These are phyloP conservation scores for Helicoverpa armigera DNA, from an alignment of 1,140 invertebrate species.

Conservation along the genomic window DNA sequence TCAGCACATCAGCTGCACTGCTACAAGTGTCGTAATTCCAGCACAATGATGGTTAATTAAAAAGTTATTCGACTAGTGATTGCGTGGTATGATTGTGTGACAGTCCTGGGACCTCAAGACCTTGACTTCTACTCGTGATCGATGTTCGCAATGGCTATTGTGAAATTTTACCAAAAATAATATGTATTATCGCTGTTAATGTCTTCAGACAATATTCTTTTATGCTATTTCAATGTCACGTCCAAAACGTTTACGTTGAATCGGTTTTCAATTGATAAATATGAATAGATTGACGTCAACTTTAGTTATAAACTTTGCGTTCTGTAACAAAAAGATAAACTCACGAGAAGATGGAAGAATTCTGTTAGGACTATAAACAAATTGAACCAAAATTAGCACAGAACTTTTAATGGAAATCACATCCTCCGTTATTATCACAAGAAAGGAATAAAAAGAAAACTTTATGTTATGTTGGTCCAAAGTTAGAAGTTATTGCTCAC, in stretches of 20 bases:
- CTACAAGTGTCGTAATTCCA: constrained; percentile 22
- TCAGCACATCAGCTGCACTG: constrained; percentile 2
- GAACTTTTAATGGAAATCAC: background rate
- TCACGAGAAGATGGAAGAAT: background rate
- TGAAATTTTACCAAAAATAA: constrained; percentile 45
- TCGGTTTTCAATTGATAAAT: constrained; percentile 15
- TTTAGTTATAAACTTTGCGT: background rate
- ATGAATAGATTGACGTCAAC: constrained; percentile 29
- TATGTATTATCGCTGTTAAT: constrained; percentile 7
- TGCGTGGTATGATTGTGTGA: constrained; percentile 22
- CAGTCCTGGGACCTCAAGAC: constrained; percentile 25
- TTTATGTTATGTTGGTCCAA: background rate
- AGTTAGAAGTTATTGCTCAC: constrained; percentile 11
- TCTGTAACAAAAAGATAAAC: constrained; percentile 7
- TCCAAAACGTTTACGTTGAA: constrained; percentile 14
- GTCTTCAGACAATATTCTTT: constrained; percentile 37
- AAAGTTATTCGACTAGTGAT: constrained; percentile 32
- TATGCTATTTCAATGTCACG: constrained; percentile 38
- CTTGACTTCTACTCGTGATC: constrained; percentile 45
- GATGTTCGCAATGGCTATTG: constrained; percentile 40
- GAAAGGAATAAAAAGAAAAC: background rate
- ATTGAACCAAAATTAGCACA: background rate
- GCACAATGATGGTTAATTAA: constrained; percentile 43
- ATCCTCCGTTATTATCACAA: background rate
- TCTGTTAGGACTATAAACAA: background rate